Evolutionary conservation across 2,888 invertebrate genomes (phyloP).

Genomic region (Melinopterus prodromus): DNA sequence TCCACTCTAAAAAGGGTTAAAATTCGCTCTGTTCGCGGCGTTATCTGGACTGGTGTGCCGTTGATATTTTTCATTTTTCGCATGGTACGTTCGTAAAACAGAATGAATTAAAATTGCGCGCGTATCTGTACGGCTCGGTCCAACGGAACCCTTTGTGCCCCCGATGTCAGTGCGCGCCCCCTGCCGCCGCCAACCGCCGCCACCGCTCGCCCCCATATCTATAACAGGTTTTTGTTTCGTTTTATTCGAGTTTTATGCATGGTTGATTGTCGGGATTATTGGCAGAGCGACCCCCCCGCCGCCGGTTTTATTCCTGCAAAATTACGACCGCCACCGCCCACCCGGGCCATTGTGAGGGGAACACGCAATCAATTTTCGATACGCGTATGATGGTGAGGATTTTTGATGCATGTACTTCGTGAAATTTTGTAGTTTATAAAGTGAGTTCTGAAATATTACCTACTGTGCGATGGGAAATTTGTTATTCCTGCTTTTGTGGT

Average conservation of each 20-base stretch:
- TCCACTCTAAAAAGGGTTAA: conserved; percentile 29
- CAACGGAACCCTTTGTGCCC: conserved; percentile 41
- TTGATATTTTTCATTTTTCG: conserved; percentile 52
- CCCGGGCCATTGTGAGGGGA: background rate
- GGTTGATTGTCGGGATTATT: conserved; percentile 43
- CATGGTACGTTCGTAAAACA: conserved; percentile 49
- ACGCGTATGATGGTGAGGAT: background rate
- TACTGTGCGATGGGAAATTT: no score
- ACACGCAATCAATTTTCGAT: conserved; percentile 4
- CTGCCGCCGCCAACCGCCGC: background rate
- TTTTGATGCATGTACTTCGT: no score
- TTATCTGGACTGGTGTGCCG: conserved; percentile 39
- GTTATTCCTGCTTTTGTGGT: no score
- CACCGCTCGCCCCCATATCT: conserved; percentile 43
- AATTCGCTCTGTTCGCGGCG: conserved; percentile 33
- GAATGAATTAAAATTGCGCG: conserved; percentile 50
- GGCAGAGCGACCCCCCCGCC: background rate
- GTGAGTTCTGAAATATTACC: no score
- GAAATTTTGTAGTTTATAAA: no score
- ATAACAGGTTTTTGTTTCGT: conserved; percentile 48
- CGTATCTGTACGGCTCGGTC: conserved; percentile 42
- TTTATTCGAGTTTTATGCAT: conserved; percentile 46
- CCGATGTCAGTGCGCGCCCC: conserved; percentile 31
- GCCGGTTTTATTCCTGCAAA: conserved; percentile 19
- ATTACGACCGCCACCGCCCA: conserved; percentile 4